Evolutionary conservation across 2,113 vertebrate species (phyloP).

Genomic region (Salvelinus alpinus): DNA sequence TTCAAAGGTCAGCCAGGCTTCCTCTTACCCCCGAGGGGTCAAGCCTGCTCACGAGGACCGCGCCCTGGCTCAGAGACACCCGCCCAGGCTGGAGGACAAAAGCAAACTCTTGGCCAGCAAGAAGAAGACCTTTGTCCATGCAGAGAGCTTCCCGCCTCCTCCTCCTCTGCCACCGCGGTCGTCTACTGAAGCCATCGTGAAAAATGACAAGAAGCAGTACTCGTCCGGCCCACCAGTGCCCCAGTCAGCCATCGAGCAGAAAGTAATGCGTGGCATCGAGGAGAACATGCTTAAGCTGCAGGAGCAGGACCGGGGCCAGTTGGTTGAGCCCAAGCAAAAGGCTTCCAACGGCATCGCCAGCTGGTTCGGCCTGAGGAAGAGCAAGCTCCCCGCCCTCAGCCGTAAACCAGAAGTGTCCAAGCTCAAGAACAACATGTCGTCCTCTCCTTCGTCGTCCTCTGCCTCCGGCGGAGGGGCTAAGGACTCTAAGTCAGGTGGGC

Average conservation of each 20-base stretch:
- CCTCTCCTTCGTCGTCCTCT: conserved; percentile 28
- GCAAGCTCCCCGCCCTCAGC: conserved; percentile 82
- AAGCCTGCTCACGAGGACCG: conserved; percentile 45
- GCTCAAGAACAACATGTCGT: conserved; percentile 65
- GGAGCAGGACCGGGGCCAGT: conserved; percentile 73
- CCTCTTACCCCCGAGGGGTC: conserved; percentile 46
- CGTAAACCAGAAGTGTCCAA: conserved; percentile 77
- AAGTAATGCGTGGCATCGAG: conserved; percentile 88
- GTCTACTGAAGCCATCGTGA: conserved; percentile 11
- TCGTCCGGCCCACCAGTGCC: conserved; percentile 22
- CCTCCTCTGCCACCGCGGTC: conserved; percentile 39
- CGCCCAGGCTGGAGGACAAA: conserved; percentile 56
- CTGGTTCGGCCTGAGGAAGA: conserved; percentile 84
- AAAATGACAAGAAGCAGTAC: conserved; percentile 48
- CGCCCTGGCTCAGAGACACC: conserved; percentile 34
- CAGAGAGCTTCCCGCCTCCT: conserved; percentile 49
- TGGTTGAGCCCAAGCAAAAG: conserved; percentile 75
- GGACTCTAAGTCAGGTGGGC: conserved; percentile 64
- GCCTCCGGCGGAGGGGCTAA: conserved; percentile 38
- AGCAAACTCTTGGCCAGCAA: conserved; percentile 49
- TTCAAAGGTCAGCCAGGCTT: conserved; percentile 66
- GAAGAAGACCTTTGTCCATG: conserved; percentile 55
- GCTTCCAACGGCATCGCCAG: conserved; percentile 79
- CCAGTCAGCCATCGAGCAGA: conserved; percentile 84
- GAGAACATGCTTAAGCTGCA: conserved; percentile 83